Percentiles rank a stretch among this genome's conserved stretches.
These are phyloP conservation scores for Metopia argyrocephala DNA, from an alignment of 2,888 invertebrate species.

Conservation along the genomic window DNA sequence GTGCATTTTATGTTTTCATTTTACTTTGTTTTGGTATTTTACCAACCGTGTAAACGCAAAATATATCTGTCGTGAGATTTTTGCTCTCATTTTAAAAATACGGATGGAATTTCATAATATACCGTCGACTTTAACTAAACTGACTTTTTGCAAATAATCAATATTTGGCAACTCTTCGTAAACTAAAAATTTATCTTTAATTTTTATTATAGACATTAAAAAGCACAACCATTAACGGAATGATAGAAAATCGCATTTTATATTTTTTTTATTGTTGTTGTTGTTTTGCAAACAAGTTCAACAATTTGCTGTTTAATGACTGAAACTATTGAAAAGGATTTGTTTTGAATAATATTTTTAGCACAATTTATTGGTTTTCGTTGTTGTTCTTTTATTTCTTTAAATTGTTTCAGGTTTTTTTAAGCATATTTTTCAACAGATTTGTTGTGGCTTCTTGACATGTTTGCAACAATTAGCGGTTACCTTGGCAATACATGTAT, in stretches of 20 bases:
- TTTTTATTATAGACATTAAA: not conserved
- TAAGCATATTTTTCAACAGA: no score
- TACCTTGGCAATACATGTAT: constrained; percentile 64
- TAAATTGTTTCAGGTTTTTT: no score
- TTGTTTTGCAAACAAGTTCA: constrained; percentile 40
- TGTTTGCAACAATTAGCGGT: constrained; percentile 62
- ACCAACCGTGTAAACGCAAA: no score
- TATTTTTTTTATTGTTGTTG: not conserved
- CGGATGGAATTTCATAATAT: no score
- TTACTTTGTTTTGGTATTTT: no score
- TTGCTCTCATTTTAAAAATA: no score
- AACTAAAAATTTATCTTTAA: not conserved
- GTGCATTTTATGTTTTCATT: no score
- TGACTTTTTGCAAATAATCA: not conserved
- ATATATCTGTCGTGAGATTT: no score
- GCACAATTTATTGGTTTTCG: constrained; percentile 3
- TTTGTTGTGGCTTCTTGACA: constrained; percentile 58
- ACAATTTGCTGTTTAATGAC: not conserved
- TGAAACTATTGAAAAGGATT: constrained; percentile 34
- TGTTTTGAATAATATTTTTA: constrained; percentile 14
- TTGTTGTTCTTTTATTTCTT: constrained; percentile 4
- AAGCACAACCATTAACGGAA: constrained; percentile 16
- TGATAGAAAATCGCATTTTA: no score
- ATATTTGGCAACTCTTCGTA: constrained; percentile 21
- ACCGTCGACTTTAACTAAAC: no score